These are phyloP conservation scores for Tigriopus californicus DNA, from an alignment of 2,888 invertebrate genomes.

Conservation along the genomic window DNA sequence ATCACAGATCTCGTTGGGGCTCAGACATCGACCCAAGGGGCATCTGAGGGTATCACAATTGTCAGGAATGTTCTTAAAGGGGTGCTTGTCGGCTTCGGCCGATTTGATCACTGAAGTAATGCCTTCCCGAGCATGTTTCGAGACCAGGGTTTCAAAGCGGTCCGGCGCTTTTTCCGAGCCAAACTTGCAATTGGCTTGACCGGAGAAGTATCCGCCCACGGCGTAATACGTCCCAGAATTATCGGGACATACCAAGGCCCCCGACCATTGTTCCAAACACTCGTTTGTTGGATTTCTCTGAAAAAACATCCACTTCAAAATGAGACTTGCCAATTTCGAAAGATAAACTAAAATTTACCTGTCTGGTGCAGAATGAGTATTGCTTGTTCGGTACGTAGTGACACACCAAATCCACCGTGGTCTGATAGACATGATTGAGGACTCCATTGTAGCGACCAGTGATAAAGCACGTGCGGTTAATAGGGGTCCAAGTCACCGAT, in stretches of 20 bases:
- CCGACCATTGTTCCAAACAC: conserved; percentile 10
- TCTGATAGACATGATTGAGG: conserved; percentile 8
- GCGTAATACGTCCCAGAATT: neutral
- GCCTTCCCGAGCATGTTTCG: neutral
- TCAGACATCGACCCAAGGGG: conserved; percentile 5
- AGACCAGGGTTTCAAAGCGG: neutral
- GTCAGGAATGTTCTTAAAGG: neutral
- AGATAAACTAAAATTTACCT: too few species aligned
- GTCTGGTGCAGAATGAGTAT: conserved; percentile 2
- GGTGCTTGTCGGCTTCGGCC: neutral
- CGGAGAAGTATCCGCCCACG: neutral
- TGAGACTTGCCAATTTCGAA: too few species aligned
- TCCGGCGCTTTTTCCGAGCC: neutral
- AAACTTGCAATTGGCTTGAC: neutral
- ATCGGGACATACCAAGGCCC: conserved; percentile 5
- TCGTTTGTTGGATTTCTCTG: neutral
- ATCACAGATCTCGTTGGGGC: neutral
- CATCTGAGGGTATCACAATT: conserved; percentile 4
- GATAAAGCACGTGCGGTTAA: neutral
- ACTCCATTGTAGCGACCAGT: neutral
- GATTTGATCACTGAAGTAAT: neutral
- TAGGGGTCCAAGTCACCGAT: conserved; percentile 4
- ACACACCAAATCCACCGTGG: neutral
- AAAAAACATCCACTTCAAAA: too few species aligned
- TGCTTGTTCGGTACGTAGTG: neutral